Evolutionary conservation across 2,888 invertebrate species (phyloP).

Genomic region (Megalurothrips usitatus): DNA sequence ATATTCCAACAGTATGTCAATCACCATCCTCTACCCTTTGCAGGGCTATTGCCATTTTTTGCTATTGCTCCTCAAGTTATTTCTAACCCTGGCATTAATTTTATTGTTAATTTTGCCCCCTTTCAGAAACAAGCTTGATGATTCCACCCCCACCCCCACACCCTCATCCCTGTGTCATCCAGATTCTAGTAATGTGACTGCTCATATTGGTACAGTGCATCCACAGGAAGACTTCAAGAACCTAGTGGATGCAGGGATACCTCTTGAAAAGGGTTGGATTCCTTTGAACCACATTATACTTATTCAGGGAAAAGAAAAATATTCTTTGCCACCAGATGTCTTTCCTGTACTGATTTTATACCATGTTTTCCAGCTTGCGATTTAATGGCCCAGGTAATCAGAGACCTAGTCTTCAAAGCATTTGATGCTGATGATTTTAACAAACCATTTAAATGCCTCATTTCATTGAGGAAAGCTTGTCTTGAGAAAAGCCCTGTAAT

Average conservation of each 20-base stretch:
- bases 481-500: background rate
- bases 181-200: background rate
- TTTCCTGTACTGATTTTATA: background rate
- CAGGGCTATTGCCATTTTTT: background rate
- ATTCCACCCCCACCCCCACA: background rate
- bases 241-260: background rate
- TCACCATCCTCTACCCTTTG: background rate
- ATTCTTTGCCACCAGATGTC: background rate
- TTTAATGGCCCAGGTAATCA: background rate
- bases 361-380: background rate
- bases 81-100: background rate
- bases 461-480: background rate
- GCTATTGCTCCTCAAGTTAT: background rate
- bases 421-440: background rate
- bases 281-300: background rate
- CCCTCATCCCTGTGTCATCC: background rate
- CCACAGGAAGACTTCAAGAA: background rate
- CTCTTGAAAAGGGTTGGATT: background rate
- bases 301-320: background rate
- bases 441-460: background rate
- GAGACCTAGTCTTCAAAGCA: background rate
- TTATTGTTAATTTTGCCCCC: background rate
- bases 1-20: constrained; percentile 34
- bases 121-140: background rate
- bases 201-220: background rate